Conservation (phyloP, 2,888 invertebrate genomes). For the Campopleginae sp. region DNA sequence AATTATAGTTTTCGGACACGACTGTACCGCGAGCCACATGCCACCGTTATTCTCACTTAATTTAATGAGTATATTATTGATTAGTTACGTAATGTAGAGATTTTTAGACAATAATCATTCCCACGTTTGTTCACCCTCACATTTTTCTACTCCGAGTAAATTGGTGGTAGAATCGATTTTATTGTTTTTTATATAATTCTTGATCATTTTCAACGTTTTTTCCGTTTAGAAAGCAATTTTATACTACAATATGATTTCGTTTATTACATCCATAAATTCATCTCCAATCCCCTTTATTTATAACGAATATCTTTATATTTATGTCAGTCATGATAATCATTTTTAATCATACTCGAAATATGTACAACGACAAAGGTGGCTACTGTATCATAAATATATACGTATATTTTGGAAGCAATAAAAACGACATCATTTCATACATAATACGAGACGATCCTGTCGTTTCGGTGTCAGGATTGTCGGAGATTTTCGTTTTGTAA, state of each 20-base stretch:
- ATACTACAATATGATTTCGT: neutral
- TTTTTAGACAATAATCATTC: neutral
- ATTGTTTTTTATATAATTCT: neutral
- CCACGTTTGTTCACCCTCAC: neutral
- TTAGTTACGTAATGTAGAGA: neutral
- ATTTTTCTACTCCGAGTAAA: neutral
- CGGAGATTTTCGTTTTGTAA: neutral
- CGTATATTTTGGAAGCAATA: neutral
- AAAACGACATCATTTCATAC: neutral
- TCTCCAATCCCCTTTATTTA: neutral
- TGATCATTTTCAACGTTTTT: neutral
- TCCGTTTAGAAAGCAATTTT: neutral
- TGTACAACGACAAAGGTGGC: neutral
- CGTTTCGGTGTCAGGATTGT: neutral
- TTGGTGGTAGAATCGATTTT: neutral
- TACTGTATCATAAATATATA: neutral
- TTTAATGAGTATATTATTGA: neutral
- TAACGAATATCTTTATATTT: neutral
- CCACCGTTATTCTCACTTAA: neutral
- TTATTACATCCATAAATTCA: neutral
- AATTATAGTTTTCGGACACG: neutral
- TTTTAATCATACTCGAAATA: neutral
- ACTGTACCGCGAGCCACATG: neutral
- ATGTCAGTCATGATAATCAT: conserved; percentile 1
- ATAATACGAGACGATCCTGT: neutral